Percentiles rank a stretch among this genome's conserved stretches.
These are phyloP conservation scores for Mastomys coucha DNA, from an alignment of 2,113 vertebrate genomes.

Conservation along the genomic window DNA sequence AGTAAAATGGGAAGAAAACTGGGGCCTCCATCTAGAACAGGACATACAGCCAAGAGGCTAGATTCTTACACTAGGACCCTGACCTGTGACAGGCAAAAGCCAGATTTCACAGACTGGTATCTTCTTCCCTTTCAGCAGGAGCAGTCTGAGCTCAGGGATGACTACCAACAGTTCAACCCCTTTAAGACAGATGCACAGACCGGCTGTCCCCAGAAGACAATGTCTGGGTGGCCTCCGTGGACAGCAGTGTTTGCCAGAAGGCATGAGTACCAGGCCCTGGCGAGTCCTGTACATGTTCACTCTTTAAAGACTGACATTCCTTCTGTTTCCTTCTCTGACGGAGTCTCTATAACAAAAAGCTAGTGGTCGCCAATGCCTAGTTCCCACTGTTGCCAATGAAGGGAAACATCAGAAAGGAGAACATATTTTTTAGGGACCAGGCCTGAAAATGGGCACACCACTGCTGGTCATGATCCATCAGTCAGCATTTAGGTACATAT, in stretches of 20 bases:
- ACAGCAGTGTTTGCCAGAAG: neutral
- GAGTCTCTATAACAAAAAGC: neutral
- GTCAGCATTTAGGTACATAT: neutral
- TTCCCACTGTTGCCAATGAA: neutral
- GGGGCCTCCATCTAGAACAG: neutral
- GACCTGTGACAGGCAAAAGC: neutral
- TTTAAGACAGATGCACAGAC: neutral
- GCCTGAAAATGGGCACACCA: neutral
- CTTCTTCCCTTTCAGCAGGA: neutral
- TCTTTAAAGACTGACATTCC: neutral
- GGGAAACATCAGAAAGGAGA: neutral
- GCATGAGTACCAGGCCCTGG: neutral
- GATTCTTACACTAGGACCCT: neutral
- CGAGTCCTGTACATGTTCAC: neutral
- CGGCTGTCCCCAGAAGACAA: neutral
- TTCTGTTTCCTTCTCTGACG: neutral
- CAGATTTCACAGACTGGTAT: too few species aligned
- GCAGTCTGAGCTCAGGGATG: neutral
- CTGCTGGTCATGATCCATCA: neutral
- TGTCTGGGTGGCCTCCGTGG: neutral
- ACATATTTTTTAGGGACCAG: neutral
- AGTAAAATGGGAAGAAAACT: constrained; percentile 35
- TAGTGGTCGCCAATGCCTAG: neutral
- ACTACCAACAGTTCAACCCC: neutral
- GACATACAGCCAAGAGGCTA: neutral